These are phyloP conservation scores for Hypothenemus hampei DNA, from an alignment of 1,140 invertebrate genomes.

Conservation along the genomic window DNA sequence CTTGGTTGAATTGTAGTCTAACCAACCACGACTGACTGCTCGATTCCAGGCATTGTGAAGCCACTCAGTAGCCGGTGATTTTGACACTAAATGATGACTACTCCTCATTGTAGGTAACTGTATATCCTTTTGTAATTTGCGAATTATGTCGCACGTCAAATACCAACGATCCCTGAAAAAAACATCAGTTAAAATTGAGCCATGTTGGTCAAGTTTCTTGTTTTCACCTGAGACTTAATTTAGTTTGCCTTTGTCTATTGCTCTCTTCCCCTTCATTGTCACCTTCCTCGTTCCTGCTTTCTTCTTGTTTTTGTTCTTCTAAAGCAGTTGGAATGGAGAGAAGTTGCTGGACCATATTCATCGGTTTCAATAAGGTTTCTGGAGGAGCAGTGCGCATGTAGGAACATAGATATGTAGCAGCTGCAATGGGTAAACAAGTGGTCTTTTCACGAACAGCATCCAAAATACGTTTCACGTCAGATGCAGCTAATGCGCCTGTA, in stretches of 20 bases:
- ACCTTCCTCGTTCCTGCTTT: slow-evolving; percentile 51
- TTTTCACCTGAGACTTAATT: too few relatives aligned
- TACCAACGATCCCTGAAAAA: slow-evolving; percentile 46
- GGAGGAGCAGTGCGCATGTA: slow-evolving; percentile 86
- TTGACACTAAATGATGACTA: slow-evolving; percentile 64
- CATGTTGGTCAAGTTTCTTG: slow-evolving; percentile 47
- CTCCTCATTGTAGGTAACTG: slow-evolving; percentile 67
- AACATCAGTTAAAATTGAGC: slow-evolving; percentile 55
- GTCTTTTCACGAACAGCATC: slow-evolving; percentile 79
- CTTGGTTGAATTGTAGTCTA: slow-evolving; percentile 75
- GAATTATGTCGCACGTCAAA: slow-evolving; percentile 78
- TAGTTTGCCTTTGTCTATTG: too few relatives aligned
- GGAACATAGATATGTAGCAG: slow-evolving; percentile 85
- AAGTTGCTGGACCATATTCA: slow-evolving; percentile 88
- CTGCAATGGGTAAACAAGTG: slow-evolving; percentile 83
- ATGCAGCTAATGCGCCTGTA: slow-evolving; percentile 50
- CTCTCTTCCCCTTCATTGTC: not conserved
- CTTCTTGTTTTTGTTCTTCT: slow-evolving; percentile 48
- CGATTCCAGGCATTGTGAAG: slow-evolving; percentile 55
- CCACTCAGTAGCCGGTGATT: slow-evolving; percentile 70
- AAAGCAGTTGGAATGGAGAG: slow-evolving; percentile 58
- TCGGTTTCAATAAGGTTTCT: slow-evolving; percentile 78
- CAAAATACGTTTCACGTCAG: slow-evolving; percentile 82
- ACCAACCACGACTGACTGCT: slow-evolving; percentile 62
- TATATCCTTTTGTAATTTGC: slow-evolving; percentile 82